Conservation (phyloP, 2,797 vertebrate species). For the Pipistrellus nathusii region DNA sequence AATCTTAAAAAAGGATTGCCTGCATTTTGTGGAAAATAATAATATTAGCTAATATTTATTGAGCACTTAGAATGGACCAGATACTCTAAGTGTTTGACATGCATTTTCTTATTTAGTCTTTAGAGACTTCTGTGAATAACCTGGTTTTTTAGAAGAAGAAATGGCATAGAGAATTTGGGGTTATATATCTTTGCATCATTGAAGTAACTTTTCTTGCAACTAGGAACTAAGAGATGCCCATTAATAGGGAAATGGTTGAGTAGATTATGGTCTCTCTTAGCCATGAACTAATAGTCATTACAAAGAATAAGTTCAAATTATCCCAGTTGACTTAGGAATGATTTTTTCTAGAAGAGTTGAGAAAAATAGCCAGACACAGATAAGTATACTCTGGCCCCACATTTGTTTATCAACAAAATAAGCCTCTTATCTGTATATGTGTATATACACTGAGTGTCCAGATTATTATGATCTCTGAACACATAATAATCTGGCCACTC, state of each 20-base stretch:
- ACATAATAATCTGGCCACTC: no score
- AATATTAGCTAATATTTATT: not conserved
- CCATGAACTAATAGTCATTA: not conserved
- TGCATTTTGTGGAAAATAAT: not conserved
- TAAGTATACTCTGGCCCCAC: not conserved
- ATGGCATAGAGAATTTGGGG: not conserved
- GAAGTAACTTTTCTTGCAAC: conserved; percentile 20
- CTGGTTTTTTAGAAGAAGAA: not conserved
- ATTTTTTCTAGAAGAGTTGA: conserved; percentile 28
- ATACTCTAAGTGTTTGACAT: not conserved
- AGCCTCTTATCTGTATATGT: not conserved
- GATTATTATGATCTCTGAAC: no score
- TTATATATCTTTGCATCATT: not conserved
- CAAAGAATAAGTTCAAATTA: conserved; percentile 32
- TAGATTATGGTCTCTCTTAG: not conserved
- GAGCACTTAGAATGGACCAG: not conserved
- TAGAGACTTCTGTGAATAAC: not conserved
- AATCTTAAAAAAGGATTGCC: not conserved
- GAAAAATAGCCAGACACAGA: not conserved
- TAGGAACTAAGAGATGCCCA: not conserved
- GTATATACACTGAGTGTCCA: not conserved
- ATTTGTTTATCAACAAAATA: not conserved
- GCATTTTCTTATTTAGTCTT: not conserved
- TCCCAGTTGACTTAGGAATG: not conserved
- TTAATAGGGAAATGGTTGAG: not conserved